A percentile compares a stretch with the other conserved stretches of the same genome.
These are phyloP conservation scores for Lichenostomus cassidix DNA, from an alignment of 2,113 vertebrate genomes.

Conservation along the genomic window DNA sequence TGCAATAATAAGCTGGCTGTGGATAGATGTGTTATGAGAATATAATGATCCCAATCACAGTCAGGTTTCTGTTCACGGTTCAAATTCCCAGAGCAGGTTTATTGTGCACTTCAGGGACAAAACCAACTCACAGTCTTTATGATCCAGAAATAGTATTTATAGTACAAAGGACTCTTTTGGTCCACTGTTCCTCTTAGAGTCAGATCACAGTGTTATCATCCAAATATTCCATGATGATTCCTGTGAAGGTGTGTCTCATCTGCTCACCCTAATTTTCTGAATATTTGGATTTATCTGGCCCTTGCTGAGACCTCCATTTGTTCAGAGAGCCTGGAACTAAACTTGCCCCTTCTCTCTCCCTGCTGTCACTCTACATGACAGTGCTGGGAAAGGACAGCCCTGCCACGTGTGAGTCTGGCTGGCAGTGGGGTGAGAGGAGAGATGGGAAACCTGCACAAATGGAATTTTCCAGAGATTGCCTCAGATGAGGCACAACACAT, in stretches of 20 bases:
- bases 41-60: background rate
- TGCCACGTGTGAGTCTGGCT: background rate
- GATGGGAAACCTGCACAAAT: background rate
- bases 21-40: background rate
- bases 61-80: background rate
- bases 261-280: background rate
- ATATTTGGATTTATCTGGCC: background rate
- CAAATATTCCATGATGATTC: background rate
- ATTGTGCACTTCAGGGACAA: background rate
- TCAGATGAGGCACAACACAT: background rate
- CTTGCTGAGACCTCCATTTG: background rate
- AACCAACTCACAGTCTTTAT: background rate
- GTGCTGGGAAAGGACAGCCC: background rate
- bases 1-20: background rate
- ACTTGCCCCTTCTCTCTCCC: background rate
- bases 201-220: background rate
- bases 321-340: background rate
- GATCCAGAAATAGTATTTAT: background rate
- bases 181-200: background rate
- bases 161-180: background rate
- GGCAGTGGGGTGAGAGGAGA: background rate
- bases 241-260: background rate
- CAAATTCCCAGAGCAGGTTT: background rate
- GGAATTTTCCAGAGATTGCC: background rate
- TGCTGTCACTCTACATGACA: background rate